phyloP scores from a whole-genome alignment of 1,140 invertebrate species.

The Aphaenogaster rudis region DNA sequence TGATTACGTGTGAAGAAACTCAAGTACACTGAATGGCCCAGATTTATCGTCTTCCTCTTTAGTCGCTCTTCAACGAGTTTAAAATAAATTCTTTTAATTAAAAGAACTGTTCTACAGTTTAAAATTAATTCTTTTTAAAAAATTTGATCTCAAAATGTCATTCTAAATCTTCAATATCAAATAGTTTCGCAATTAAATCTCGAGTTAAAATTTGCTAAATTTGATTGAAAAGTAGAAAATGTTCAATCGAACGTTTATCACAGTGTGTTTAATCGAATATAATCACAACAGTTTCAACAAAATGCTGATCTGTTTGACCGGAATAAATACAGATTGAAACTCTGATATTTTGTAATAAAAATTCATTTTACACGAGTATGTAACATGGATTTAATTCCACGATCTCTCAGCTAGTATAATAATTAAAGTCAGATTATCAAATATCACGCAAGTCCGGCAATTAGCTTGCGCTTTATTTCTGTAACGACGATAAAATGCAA shows the following conservation, averaged over 20 bases:
- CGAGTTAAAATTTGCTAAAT: not conserved
- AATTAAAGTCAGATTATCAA: not conserved
- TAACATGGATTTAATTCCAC: not conserved
- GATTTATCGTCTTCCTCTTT: constrained; percentile 27
- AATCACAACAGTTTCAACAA: not conserved
- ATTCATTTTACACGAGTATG: not conserved
- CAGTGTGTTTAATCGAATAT: not conserved
- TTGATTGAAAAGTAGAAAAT: constrained; percentile 3
- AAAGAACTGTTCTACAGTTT: not conserved
- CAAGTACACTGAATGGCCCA: not conserved
- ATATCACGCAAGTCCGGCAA: not conserved
- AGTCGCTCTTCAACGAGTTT: not conserved
- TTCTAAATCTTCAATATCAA: not conserved
- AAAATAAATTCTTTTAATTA: not conserved
- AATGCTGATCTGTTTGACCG: not conserved
- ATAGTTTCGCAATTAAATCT: constrained; percentile 10
- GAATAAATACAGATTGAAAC: not conserved
- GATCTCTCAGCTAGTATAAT: not conserved
- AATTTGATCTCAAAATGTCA: not conserved
- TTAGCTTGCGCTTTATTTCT: not conserved
- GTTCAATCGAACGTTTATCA: not conserved
- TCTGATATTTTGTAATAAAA: not conserved
- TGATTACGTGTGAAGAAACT: constrained; percentile 19
- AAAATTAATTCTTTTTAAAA: not conserved
- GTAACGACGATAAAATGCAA: not conserved